Evolutionary conservation across 2,888 invertebrate species (phyloP).

Genomic region (Polydesmus complanatus): DNA sequence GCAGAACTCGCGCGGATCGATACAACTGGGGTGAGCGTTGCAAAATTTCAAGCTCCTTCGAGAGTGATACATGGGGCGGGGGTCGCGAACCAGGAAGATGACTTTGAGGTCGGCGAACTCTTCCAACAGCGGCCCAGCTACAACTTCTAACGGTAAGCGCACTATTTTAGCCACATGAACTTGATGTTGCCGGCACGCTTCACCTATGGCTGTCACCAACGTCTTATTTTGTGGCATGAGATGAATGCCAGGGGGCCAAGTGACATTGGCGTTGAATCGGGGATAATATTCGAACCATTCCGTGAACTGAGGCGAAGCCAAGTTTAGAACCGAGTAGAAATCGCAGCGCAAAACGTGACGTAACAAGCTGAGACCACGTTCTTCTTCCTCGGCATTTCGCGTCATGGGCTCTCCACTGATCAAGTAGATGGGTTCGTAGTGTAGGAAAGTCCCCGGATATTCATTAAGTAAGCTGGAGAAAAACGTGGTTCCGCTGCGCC

Average conservation of each 20-base stretch:
- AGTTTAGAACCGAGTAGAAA: not conserved
- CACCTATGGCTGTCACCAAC: constrained; percentile 34
- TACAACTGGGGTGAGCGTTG: constrained; percentile 63
- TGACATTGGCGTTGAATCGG: constrained; percentile 53
- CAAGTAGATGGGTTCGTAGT: constrained; percentile 62
- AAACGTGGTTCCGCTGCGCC: constrained; percentile 83
- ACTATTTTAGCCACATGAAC: constrained; percentile 53
- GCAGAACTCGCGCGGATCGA: constrained; percentile 59
- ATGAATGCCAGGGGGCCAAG: constrained; percentile 64
- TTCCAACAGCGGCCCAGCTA: constrained; percentile 54
- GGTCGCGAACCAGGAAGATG: constrained; percentile 66
- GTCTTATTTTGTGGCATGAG: constrained; percentile 55
- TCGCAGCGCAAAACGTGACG: constrained; percentile 4
- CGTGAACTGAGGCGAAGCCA: constrained; percentile 18
- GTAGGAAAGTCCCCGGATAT: constrained; percentile 74
- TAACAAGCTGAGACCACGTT: not conserved
- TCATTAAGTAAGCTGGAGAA: constrained; percentile 70
- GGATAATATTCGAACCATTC: constrained; percentile 20
- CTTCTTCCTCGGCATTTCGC: not conserved
- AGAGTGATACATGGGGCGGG: constrained; percentile 72
- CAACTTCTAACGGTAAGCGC: constrained; percentile 54
- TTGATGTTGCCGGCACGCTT: constrained; percentile 11
- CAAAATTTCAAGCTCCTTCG: constrained; percentile 67
- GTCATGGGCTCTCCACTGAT: not conserved
- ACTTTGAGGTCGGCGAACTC: constrained; percentile 47